phyloP scores from a whole-genome alignment of 2,888 invertebrate species.

The Nebria brevicollis region DNA sequence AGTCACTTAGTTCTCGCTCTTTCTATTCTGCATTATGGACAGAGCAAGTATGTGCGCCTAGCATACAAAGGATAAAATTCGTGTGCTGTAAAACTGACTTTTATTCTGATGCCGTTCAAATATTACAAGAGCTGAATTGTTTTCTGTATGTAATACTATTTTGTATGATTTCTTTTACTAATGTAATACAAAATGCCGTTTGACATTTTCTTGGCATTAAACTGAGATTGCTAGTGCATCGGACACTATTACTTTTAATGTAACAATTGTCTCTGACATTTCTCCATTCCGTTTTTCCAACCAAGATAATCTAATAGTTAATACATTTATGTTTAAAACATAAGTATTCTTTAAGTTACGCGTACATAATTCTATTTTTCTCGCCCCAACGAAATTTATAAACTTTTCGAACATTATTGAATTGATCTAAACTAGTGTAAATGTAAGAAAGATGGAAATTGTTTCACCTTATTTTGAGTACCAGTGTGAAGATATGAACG shows the following conservation, averaged over 20 bases:
- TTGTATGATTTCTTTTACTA: neutral
- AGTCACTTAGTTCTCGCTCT: neutral
- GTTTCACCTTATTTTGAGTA: neutral
- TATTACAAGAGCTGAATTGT: neutral
- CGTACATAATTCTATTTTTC: too few species aligned
- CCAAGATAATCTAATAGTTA: neutral
- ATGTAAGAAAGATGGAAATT: neutral
- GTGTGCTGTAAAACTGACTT: neutral
- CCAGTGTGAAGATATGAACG: neutral
- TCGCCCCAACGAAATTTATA: too few species aligned
- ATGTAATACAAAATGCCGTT: neutral
- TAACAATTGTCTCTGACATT: conserved; percentile 13
- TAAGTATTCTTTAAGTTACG: neutral
- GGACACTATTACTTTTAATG: conserved; percentile 14
- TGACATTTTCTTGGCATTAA: conserved; percentile 14
- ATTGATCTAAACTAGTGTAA: too few species aligned
- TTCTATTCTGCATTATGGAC: neutral
- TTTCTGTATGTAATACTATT: neutral
- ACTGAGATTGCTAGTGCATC: neutral
- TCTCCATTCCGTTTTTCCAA: neutral
- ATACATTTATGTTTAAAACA: neutral
- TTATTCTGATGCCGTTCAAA: neutral
- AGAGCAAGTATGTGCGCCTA: neutral
- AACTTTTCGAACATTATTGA: too few species aligned
- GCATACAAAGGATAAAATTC: neutral